These are phyloP conservation scores for Rhaphigaster nebulosa DNA, from an alignment of 2,888 invertebrate genomes.

Conservation along the genomic window DNA sequence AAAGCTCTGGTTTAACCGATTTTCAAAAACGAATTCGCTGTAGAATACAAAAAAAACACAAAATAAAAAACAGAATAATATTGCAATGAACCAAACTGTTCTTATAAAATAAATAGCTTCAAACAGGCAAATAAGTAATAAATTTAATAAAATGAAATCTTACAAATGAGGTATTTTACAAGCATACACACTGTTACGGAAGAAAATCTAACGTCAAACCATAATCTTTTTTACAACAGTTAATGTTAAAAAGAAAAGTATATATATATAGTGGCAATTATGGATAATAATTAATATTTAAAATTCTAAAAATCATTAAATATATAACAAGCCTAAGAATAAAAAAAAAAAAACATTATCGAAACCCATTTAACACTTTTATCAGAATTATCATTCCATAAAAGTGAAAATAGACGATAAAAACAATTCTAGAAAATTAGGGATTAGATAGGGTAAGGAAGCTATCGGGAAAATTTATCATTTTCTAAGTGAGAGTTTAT, in stretches of 20 bases:
- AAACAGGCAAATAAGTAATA: not conserved
- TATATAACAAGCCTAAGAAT: not conserved
- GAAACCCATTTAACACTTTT: not conserved
- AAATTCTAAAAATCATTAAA: not conserved
- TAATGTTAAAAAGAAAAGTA: not conserved
- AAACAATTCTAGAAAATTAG: not conserved
- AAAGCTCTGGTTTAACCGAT: no score
- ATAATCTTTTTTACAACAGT: not conserved
- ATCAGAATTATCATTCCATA: not conserved
- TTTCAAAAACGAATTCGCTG: not conserved
- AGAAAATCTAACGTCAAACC: not conserved
- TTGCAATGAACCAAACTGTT: no score
- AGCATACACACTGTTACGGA: not conserved
- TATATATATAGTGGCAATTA: not conserved
- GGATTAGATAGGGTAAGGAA: not conserved
- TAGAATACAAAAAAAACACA: no score
- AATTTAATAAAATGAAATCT: not conserved
- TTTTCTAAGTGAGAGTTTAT: not conserved
- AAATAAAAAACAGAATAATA: no score
- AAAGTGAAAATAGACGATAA: constrained; percentile 2
- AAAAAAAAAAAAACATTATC: not conserved
- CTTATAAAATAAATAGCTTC: no score
- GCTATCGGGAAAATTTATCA: not conserved
- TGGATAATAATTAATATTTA: not conserved
- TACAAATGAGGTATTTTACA: no score